Evolutionary conservation across 2,888 invertebrate species (phyloP).

Genomic region (Yponomeuta malinellus): DNA sequence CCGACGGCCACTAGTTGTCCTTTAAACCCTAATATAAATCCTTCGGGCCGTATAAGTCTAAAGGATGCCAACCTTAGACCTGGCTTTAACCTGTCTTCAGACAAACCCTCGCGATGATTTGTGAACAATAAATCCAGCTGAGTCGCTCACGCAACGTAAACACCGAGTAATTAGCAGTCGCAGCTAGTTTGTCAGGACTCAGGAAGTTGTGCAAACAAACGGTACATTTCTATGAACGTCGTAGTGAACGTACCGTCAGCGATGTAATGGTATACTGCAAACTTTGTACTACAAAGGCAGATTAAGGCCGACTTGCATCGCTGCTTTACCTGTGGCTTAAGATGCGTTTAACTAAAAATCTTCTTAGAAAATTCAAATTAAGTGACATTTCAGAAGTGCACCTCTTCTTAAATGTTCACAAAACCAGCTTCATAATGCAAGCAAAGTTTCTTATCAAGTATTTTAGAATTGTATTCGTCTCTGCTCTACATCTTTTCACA

Average conservation of each 20-base stretch:
- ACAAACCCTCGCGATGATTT: not conserved
- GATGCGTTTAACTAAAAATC: too few species aligned
- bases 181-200: not conserved
- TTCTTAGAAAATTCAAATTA: too few species aligned
- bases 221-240: not conserved
- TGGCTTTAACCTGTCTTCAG: not conserved
- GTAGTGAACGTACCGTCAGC: not conserved
- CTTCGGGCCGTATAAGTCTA: too few species aligned
- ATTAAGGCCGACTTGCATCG: not conserved
- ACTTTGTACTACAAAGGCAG: not conserved
- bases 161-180: not conserved
- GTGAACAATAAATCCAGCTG: not conserved
- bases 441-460: too few species aligned
- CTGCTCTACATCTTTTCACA: too few species aligned
- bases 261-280: not conserved
- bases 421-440: too few species aligned
- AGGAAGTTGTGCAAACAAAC: not conserved
- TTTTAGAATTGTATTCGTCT: too few species aligned
- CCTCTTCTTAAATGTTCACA: too few species aligned
- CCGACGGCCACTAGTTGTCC: too few species aligned
- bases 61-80: too few species aligned
- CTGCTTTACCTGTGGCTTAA: not conserved
- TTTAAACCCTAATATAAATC: too few species aligned
- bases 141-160: not conserved
- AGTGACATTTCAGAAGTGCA: too few species aligned